Evolutionary conservation across 2,888 invertebrate species (phyloP).

Genomic region (Xanthorhoe designata): DNA sequence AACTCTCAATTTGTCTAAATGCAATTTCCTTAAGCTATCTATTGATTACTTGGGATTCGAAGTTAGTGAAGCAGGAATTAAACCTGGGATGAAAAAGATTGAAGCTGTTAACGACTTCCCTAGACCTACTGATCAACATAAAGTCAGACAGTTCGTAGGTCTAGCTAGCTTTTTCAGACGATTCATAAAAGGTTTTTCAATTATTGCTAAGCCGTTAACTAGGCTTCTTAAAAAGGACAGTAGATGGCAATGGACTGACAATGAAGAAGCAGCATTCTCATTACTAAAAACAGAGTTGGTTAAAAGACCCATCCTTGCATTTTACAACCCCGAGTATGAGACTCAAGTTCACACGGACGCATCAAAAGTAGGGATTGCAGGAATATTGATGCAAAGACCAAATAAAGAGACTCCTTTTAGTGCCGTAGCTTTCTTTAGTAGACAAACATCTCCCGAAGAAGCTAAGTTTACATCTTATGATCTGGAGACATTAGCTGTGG

Average conservation of each 20-base stretch:
- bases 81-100: background rate
- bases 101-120: background rate
- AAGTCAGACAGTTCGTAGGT: background rate
- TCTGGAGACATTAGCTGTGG: slow-evolving; percentile 1
- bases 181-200: slow-evolving; percentile 1
- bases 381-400: background rate
- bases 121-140: background rate
- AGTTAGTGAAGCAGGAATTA: background rate
- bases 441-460: slow-evolving; percentile 4
- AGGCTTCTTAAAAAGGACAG: background rate
- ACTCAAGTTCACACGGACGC: slow-evolving; percentile 2
- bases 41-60: slow-evolving; percentile 6
- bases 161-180: slow-evolving; percentile 1
- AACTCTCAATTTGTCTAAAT: slow-evolving; percentile 2
- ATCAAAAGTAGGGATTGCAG: background rate
- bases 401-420: background rate
- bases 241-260: background rate
- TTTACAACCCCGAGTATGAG: background rate
- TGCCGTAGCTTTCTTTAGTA: background rate
- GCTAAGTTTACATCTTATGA: background rate
- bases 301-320: background rate
- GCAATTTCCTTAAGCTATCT: slow-evolving; percentile 2
- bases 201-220: background rate
- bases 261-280: background rate
- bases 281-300: background rate